Evolutionary conservation across 1,140 invertebrate genomes (phyloP).

Genomic region (Whitmania pigra): DNA sequence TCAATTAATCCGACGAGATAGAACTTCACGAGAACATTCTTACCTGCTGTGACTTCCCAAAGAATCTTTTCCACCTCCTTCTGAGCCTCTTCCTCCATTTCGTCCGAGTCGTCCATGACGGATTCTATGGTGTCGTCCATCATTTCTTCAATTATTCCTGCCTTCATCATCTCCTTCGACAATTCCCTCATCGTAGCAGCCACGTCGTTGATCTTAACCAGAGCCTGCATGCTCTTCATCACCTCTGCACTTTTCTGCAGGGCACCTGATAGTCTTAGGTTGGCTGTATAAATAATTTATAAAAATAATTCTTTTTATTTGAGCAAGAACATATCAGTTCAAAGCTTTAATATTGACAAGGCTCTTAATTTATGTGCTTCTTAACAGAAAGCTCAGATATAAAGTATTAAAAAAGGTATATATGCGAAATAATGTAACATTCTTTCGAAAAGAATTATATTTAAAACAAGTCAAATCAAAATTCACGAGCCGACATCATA

Average conservation of each 20-base stretch:
- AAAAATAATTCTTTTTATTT: no score
- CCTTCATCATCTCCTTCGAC: slow-evolving; percentile 97
- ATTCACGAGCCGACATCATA: no score
- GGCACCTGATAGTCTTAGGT: slow-evolving; percentile 74
- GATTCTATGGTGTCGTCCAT: slow-evolving; percentile 90
- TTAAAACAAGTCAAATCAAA: no score
- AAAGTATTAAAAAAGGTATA: no score
- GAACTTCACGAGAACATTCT: neutral
- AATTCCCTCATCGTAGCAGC: slow-evolving; percentile 90
- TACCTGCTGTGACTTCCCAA: slow-evolving; percentile 83
- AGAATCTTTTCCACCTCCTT: slow-evolving; percentile 88
- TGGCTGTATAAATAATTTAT: slow-evolving; percentile 48
- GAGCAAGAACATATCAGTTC: neutral
- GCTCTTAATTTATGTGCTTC: neutral
- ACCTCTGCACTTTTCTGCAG: slow-evolving; percentile 81
- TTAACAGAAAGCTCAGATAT: no score
- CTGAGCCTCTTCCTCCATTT: slow-evolving; percentile 61
- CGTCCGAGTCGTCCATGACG: slow-evolving; percentile 44
- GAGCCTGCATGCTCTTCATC: slow-evolving; percentile 89
- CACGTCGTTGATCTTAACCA: slow-evolving; percentile 80
- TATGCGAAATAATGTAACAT: no score
- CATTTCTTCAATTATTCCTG: slow-evolving; percentile 99
- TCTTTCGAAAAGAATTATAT: no score
- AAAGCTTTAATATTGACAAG: neutral
- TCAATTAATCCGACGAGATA: neutral